Conservation (phyloP, 2,797 vertebrate species). For the Xenops minutus region DNA sequence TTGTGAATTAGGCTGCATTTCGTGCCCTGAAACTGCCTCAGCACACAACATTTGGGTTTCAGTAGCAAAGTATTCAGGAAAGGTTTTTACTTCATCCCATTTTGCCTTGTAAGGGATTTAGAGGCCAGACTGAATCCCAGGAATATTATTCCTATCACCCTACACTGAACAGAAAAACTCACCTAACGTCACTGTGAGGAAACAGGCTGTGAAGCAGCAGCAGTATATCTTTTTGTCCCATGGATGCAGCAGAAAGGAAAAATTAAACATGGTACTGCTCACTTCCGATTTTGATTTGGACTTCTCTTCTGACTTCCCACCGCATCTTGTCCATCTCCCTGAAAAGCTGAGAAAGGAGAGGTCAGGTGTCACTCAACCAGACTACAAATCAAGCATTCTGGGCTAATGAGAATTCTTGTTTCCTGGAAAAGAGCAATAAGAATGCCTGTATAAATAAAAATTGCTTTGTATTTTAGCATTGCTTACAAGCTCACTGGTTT, state of each 20-base stretch:
- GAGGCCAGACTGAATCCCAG: not conserved
- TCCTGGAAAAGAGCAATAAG: not conserved
- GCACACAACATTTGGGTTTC: not conserved
- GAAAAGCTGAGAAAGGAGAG: not conserved
- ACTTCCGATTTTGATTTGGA: not conserved
- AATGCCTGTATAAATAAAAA: not conserved
- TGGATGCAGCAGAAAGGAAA: not conserved
- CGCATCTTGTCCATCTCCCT: not conserved
- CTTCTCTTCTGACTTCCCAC: not conserved
- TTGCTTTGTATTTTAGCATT: not conserved
- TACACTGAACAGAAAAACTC: not conserved
- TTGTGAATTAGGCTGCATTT: not conserved
- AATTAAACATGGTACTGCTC: not conserved
- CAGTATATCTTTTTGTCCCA: not conserved
- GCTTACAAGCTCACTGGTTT: not conserved
- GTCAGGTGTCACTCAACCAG: not conserved
- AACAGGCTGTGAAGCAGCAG: not conserved
- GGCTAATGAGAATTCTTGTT: not conserved
- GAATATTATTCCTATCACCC: not conserved
- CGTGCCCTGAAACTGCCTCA: not conserved
- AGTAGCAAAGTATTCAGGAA: not conserved
- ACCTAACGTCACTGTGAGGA: not conserved
- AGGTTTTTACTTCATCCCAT: not conserved
- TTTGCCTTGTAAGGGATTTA: not conserved
- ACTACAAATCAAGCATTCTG: not conserved